Evolutionary conservation across 2,113 vertebrate species (phyloP), one percentile per base, ranked within the genome.

Genomic region (Chroicocephalus ridibundus): DNA sequence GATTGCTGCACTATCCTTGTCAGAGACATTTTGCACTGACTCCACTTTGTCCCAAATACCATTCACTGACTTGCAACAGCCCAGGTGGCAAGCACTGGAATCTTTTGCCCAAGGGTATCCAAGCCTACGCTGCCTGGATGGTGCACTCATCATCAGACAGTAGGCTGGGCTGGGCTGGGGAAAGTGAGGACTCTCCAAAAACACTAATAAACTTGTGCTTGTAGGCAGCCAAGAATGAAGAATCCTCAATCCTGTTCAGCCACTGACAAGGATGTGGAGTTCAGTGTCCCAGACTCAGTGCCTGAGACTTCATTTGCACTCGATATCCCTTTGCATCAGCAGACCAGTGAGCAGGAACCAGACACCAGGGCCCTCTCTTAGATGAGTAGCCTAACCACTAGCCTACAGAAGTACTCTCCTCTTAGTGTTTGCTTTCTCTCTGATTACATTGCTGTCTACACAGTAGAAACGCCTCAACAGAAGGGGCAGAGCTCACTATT

Each of bases 41-140:
- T 88, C 15, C 72, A 82, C 94, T 95, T 92, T 95, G 83, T 75
- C 72, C 83, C 77, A 88, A 9, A 92, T 89, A 84, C 40, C 52
- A 20, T 60, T 88, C 51, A 46, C 64, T 90, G 76, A 61, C 68
- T 92, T 90, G 13, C 51, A 92, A 36, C n/a, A 79, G 34, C 13
- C 72, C 88, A 94, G 96, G 70, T 79, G 65, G 93, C 54, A 91
- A 95, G 79, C 40, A 49, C 3, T 57, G 74, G 66, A 91, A 91
- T 93, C 31, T 85, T 91, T 90, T 1, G 36, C 92, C 34, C 66
- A 74, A 87, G 90, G 94, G 82, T 66, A 94, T 46, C 16, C 62
- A 85, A 96, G 78, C 84, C 87, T 79, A 90, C 6, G 0, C 81
- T 82, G 31, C 89, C 44, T 82, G 64, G 26, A 18, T 55, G 42